These are phyloP conservation scores for Mimachlamys varia DNA, from an alignment of 2,888 invertebrate species.

Conservation along the genomic window DNA sequence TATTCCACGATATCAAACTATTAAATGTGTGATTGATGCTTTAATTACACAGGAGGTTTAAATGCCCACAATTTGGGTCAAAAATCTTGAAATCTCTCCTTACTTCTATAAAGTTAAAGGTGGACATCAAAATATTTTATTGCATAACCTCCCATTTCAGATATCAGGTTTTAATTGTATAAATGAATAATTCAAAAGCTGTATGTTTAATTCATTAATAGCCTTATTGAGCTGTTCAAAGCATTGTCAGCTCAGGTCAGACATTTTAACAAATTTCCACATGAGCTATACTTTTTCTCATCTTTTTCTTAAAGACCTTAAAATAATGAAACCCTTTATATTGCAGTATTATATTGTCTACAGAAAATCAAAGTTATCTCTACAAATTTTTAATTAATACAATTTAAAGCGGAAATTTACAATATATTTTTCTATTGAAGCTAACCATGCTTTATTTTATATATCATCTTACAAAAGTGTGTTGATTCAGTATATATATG, in stretches of 20 bases:
- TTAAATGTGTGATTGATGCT: not conserved
- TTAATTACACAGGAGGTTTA: not conserved
- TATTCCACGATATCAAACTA: not conserved
- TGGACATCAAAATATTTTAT: constrained; percentile 28
- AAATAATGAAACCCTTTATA: too few species aligned
- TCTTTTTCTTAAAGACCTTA: too few species aligned
- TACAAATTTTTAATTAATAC: too few species aligned
- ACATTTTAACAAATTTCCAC: not conserved
- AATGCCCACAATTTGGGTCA: constrained; percentile 11
- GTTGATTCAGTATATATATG: not conserved
- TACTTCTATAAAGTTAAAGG: not conserved
- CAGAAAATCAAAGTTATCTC: too few species aligned
- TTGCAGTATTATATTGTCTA: too few species aligned
- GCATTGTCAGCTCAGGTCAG: not conserved
- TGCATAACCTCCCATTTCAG: constrained; percentile 10
- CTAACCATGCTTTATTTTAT: not conserved
- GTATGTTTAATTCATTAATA: not conserved
- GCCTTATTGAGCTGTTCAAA: not conserved
- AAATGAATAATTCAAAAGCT: not conserved
- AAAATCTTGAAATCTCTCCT: not conserved
- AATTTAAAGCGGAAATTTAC: not conserved
- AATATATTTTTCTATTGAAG: not conserved
- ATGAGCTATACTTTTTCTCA: too few species aligned
- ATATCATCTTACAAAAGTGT: not conserved
- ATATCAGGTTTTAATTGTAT: constrained; percentile 14